These are phyloP conservation scores for Notolabrus celidotus DNA, from an alignment of 2,797 vertebrate species.

Conservation along the genomic window DNA sequence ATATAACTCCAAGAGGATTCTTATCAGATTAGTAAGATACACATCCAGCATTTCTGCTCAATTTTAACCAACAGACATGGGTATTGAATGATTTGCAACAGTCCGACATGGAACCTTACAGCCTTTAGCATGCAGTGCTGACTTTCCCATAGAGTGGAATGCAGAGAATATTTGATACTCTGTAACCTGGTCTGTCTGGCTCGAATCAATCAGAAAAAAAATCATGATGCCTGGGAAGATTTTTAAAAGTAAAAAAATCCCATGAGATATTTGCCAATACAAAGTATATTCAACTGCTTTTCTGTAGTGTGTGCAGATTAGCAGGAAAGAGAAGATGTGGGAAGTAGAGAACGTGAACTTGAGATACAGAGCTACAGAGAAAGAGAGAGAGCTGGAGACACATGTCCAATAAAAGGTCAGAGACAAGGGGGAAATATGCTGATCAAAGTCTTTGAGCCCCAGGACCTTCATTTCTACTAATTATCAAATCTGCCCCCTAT, in stretches of 20 bases:
- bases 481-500: slow-evolving; percentile 84
- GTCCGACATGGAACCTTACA: slow-evolving; percentile 60
- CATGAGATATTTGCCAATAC: slow-evolving; percentile 26
- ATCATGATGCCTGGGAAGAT: slow-evolving; percentile 50
- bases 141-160: slow-evolving; percentile 76
- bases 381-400: slow-evolving; percentile 49
- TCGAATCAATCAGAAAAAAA: slow-evolving; percentile 70
- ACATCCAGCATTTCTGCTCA: slow-evolving; percentile 63
- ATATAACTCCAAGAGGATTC: slow-evolving; percentile 48
- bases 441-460: slow-evolving; percentile 79
- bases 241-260: slow-evolving; percentile 32
- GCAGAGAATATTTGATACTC: slow-evolving; percentile 68
- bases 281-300: background rate
- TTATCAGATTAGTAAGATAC: slow-evolving; percentile 74
- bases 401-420: slow-evolving; percentile 76
- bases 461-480: slow-evolving; percentile 83
- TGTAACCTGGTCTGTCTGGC: slow-evolving; percentile 56
- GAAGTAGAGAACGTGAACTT: slow-evolving; percentile 15
- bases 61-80: slow-evolving; percentile 70
- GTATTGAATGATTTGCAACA: slow-evolving; percentile 74
- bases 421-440: slow-evolving; percentile 68
- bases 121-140: slow-evolving; percentile 63
- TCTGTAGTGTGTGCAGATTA: slow-evolving; percentile 41
- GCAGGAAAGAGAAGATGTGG: slow-evolving; percentile 25
- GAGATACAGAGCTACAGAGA: slow-evolving; percentile 38